Evolutionary conservation across 2,888 invertebrate species (phyloP), one percentile per base, ranked within the genome.

Genomic region (Unio pictorum): DNA sequence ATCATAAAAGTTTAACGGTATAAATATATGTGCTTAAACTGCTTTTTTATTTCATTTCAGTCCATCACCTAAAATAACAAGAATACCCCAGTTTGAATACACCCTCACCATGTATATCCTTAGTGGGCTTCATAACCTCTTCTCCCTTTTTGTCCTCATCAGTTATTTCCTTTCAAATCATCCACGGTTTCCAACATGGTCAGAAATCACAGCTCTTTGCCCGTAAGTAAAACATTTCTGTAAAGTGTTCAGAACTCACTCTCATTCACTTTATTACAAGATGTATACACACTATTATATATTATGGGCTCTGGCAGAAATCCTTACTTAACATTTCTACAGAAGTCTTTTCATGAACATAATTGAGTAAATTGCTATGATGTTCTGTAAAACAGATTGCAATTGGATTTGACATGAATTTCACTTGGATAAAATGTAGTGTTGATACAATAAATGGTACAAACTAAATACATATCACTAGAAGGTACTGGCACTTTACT

Each of bases 151-250:
- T 72, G 87, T 90, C 5, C 80, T 89, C 65, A 81, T 88, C 77
- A 88, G 86, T 69, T 90, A 88, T 75, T 87, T 89, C 79, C 77
- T 90, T 63, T 88, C 89, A 61, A 89, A 90, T 71, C 88, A 89
- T 74, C 89, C 89, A 3, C 78, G 86, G 63, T 74, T 88, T 45
- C 89, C 89, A 7, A 80, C 76, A 11, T 75, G 77, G 57, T 70
- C 78, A 1, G 86, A 86, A 64, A 78, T 86, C 56, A 80, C 72
- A 17, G 76, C 75, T n/a, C 78, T 81, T 23, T 80, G 82, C 66
- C 76, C 77, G 86, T 86, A 80, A 63, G 72, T 56, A 56, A 45
- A 59, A 34, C 18, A 28, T 61, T n/a, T 59, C 30, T 28, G 34
- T 26, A 26, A 64, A 64, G 55, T 55, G 26, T n/a, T 55, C 64